Evolutionary conservation across 2,888 invertebrate genomes (phyloP).

Genomic region (Seira musarum): DNA sequence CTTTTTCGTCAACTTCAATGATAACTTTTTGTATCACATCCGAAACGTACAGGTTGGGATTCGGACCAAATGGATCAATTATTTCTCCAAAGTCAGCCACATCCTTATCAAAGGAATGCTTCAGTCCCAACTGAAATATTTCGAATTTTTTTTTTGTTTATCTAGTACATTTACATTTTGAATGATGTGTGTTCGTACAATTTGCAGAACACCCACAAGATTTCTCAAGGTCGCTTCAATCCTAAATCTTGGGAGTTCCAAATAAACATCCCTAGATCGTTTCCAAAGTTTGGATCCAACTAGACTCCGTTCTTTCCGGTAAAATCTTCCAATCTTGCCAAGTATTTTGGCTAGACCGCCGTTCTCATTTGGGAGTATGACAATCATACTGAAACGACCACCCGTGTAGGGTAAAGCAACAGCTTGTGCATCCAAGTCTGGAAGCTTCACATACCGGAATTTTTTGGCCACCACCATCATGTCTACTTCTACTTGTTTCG

Average conservation of each 20-base stretch:
- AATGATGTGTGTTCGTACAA: no score
- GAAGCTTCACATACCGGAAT: not conserved
- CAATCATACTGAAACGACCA: not conserved
- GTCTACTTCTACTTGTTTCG: not conserved
- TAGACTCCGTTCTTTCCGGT: not conserved
- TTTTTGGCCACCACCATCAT: not conserved
- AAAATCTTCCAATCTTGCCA: not conserved
- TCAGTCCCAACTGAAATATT: no score
- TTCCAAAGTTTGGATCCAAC: not conserved
- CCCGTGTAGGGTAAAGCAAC: not conserved
- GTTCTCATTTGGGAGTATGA: not conserved
- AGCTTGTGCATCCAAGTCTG: slow-evolving; percentile 1
- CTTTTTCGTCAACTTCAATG: no score
- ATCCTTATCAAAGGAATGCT: no score
- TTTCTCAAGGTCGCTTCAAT: slow-evolving; percentile 10
- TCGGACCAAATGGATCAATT: no score
- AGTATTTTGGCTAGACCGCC: not conserved
- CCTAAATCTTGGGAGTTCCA: slow-evolving; percentile 1
- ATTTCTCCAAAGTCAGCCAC: no score
- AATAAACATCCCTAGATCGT: not conserved
- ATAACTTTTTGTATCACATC: no score
- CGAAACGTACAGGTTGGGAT: no score
- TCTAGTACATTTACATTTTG: no score
- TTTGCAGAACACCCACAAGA: no score
- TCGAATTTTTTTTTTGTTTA: no score